Evolutionary conservation across 2,888 invertebrate species (phyloP), one percentile per base, ranked within the genome.

Genomic region (Cataglyphis altisquamis): DNA sequence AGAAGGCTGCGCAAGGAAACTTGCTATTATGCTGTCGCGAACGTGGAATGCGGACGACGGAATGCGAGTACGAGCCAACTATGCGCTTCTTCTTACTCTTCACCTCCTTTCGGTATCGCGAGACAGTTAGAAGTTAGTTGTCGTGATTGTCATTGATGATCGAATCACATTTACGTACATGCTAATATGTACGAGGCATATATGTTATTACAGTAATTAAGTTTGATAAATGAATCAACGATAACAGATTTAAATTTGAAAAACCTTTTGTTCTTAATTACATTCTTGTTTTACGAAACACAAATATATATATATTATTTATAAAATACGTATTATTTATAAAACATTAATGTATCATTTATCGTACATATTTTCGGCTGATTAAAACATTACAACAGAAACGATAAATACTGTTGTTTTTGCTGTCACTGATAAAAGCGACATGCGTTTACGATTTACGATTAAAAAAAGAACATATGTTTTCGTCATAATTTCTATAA

Each of bases 31-130:
- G 60, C 52, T 77, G 64, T 70, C 82, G 60, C 55, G 39, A 55
- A 62, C 62, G 64, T 25, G 85, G 85, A 87, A 87, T 84, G 87
- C 83, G 85, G 68, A 41, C 63, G 67, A 63, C 15, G 82, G 72
- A 64, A 81, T 73, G 81, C 55, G 75, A 66, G 55, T 70, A 21
- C 25, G n/a, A 67, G 66, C 15, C 66, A 48, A 67, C 77, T 66
- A 67, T n/a, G 52, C 45, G 45, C 66, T 36, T 63, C 45, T n/a
- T 57, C 63, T 57, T 21, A n/a, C 57, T 67, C 67, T n/a, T 55
- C 72, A 18, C 25, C 72, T 48, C 63, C 25, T 55, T 9, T 62
- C 41, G 70, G 41, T 45, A 18, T 15, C 45, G 70, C 45, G 64
- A 36, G 52, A 36, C 41, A 68, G n/a, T 52, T 36, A 25, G 21